Evolutionary conservation across 2,113 vertebrate species (phyloP).

Genomic region (Bostrychus sinensis): DNA sequence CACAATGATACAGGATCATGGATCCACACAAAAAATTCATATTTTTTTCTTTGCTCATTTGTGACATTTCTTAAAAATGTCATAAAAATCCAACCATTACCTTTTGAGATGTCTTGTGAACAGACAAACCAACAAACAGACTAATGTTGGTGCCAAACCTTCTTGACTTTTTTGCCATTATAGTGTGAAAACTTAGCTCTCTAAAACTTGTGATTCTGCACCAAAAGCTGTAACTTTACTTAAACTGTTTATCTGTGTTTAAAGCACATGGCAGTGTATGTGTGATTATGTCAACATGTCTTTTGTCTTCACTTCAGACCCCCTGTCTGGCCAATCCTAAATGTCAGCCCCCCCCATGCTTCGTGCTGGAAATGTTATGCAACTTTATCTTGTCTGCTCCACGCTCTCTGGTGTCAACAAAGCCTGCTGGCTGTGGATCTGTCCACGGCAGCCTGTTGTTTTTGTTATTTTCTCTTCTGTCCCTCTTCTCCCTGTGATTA

Average conservation of each 20-base stretch:
- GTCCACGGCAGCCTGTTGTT: slow-evolving; percentile 62
- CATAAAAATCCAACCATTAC: too few species aligned
- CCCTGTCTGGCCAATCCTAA: slow-evolving; percentile 44
- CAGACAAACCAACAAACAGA: too few species aligned
- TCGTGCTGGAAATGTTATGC: slow-evolving; percentile 54
- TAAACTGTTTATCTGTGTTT: not conserved
- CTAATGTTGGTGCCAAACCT: too few species aligned
- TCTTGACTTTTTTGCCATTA: not conserved
- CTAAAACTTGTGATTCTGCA: not conserved
- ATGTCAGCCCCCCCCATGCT: slow-evolving; percentile 48
- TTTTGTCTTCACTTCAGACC: slow-evolving; percentile 35
- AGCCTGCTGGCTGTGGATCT: slow-evolving; percentile 59
- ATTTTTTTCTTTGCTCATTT: too few species aligned
- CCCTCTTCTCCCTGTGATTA: slow-evolving; percentile 33
- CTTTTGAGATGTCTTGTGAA: too few species aligned
- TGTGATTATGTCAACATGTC: slow-evolving; percentile 41
- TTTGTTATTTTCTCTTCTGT: slow-evolving; percentile 46
- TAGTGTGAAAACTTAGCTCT: not conserved
- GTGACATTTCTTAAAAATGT: too few species aligned
- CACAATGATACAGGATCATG: too few species aligned
- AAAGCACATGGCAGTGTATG: slow-evolving; percentile 7
- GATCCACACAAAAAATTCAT: too few species aligned
- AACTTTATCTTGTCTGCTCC: slow-evolving; percentile 43
- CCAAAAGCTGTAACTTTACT: not conserved
- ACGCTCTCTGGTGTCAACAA: slow-evolving; percentile 54